Evolutionary conservation across 2,797 vertebrate genomes (phyloP), one percentile per base, ranked within the genome.

Genomic region (Orientallactaga sibirica): DNA sequence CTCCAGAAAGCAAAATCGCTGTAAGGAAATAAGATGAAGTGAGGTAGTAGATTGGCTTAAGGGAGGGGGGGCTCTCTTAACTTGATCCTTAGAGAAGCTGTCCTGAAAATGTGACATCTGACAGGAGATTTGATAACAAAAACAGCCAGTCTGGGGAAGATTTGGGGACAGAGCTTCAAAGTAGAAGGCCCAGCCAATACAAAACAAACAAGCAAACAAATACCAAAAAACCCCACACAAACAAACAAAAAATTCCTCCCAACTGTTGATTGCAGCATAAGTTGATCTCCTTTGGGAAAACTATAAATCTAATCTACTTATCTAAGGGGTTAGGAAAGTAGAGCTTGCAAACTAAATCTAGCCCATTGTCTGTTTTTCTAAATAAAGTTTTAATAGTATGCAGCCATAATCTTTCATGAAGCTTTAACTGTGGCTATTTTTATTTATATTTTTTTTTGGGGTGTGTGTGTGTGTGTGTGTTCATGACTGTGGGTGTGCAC

Each of bases 301-400:
- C 61, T 73, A n/a, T 9, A 89, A 64, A n/a, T 25, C 43, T 33
- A 10, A 78, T 37, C 66, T 19, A 41, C 37, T 22, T 84, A 70
- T 15, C 11, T 58, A 4, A 66, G 37, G 15, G 15, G 12, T 48
- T 52, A 90, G 37, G 25, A 76, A 78, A 83, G 52, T 48, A 11
- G 29, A 78, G 74, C 15, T 88, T 7, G 41, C 4, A 73, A 52
- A 68, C 27, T 71, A 90, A 94, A 33, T 92, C 48, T 24, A 24
- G 37, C 15, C 58, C 33, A 18, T 27, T 0, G 1, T 43, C 19
- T 73, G 48, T 78, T 67, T 93, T 90, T 81, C 22, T 67, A 91
- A 83, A 84, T 87, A 83, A 79, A 80, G 70, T 61, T 90, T 94
- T 81, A 85, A 82, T 7, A 76, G 62, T 27, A 37, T 5, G 9